Percentiles rank a stretch among this genome's conserved stretches.
Conservation (phyloP, 2,797 vertebrate species). For the Eulemur mongoz region DNA sequence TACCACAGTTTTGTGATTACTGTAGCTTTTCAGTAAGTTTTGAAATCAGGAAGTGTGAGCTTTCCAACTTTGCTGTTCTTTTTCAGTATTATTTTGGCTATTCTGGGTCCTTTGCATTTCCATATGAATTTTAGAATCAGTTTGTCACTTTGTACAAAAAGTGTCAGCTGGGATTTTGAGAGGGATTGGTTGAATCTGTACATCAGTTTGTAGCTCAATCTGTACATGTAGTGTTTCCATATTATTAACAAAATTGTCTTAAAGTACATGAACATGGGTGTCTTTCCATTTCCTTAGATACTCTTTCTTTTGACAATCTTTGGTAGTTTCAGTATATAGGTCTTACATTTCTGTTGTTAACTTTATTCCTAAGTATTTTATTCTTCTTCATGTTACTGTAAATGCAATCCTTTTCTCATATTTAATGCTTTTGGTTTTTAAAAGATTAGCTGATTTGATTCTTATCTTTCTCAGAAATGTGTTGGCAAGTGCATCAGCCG, state of each 20-base stretch:
- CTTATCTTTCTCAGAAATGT: slow-evolving; percentile 89
- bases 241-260: background rate
- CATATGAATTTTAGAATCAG: background rate
- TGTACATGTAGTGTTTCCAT: background rate
- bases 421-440: background rate
- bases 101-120: background rate
- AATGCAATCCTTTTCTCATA: background rate
- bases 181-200: background rate
- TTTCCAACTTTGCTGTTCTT: background rate
- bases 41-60: background rate
- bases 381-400: background rate
- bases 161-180: background rate
- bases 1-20: background rate
- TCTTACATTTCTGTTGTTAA: background rate
- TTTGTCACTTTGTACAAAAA: background rate
- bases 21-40: background rate
- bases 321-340: background rate
- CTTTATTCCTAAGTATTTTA: background rate
- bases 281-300: background rate
- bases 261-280: background rate
- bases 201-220: background rate
- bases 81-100: background rate
- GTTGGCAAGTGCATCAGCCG: slow-evolving; percentile 95
- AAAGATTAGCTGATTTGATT: background rate
- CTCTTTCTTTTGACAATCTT: background rate